Percentiles rank a stretch among this genome's conserved stretches.
These are phyloP conservation scores for Gouania willdenowi DNA, from an alignment of 2,797 vertebrate species.

Conservation along the genomic window DNA sequence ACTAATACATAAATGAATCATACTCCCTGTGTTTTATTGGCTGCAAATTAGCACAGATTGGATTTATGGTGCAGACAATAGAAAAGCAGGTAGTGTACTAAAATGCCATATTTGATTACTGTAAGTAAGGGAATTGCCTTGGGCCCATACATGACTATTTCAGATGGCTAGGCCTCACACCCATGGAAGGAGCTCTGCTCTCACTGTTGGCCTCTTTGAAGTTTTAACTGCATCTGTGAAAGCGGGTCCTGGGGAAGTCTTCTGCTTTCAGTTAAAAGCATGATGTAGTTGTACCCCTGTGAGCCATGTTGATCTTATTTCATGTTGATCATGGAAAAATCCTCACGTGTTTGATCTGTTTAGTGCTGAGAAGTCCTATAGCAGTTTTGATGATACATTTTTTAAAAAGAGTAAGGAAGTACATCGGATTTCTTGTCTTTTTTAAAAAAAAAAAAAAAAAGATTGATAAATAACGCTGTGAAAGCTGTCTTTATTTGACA, in stretches of 20 bases:
- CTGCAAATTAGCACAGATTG: constrained; percentile 6
- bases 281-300: not conserved
- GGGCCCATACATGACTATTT: constrained; percentile 49
- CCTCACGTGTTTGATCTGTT: no score
- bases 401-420: no score
- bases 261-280: constrained; percentile 14
- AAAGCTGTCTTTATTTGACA: no score
- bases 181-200: constrained; percentile 46
- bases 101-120: constrained; percentile 31
- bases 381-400: no score
- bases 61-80: constrained; percentile 20
- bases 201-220: constrained; percentile 44
- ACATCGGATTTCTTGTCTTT: no score
- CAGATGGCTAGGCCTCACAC: constrained; percentile 54
- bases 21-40: no score
- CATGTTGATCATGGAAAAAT: no score
- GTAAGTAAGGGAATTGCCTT: constrained; percentile 26
- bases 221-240: constrained; percentile 40
- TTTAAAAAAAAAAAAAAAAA: no score
- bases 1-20: no score
- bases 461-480: no score
- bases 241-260: constrained; percentile 34
- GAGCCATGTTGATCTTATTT: no score
- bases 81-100: constrained; percentile 20
- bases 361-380: no score